Conservation (phyloP, 2,113 vertebrate genomes). For the Crotalus helleri region DNA sequence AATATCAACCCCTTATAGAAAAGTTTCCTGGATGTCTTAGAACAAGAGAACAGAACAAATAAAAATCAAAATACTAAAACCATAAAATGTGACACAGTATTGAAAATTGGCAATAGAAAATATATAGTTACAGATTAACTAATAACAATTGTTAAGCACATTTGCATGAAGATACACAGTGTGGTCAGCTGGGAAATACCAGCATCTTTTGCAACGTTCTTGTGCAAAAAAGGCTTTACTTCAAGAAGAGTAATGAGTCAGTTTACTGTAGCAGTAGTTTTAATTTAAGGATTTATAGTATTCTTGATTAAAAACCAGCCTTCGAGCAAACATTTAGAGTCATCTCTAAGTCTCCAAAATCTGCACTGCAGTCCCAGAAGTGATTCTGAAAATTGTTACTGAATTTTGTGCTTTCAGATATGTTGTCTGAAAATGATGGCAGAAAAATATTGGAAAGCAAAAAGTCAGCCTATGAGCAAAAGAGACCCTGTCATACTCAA, state of each 20-base stretch:
- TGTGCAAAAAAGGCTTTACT: not conserved
- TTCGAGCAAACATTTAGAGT: not conserved
- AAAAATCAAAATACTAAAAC: not conserved
- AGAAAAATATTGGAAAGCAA: not conserved
- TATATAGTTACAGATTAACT: not conserved
- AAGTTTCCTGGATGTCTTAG: not conserved
- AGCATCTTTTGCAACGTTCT: not conserved
- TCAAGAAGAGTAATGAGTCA: not conserved
- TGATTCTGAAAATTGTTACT: not conserved
- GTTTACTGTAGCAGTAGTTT: not conserved
- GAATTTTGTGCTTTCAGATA: not conserved
- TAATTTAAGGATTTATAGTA: not conserved
- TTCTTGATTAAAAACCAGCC: not conserved
- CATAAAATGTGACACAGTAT: not conserved
- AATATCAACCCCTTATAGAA: not conserved
- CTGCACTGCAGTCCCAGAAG: not conserved
- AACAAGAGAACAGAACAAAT: not conserved
- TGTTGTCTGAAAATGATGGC: not conserved
- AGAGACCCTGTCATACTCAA: not conserved
- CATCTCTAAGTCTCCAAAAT: not conserved
- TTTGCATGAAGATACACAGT: not conserved
- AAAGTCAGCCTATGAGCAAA: not conserved
- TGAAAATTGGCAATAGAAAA: not conserved
- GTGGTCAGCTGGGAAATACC: not conserved
- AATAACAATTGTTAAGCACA: not conserved